phyloP scores from a whole-genome alignment of 2,113 vertebrate species.

The Lichenostomus cassidix region DNA sequence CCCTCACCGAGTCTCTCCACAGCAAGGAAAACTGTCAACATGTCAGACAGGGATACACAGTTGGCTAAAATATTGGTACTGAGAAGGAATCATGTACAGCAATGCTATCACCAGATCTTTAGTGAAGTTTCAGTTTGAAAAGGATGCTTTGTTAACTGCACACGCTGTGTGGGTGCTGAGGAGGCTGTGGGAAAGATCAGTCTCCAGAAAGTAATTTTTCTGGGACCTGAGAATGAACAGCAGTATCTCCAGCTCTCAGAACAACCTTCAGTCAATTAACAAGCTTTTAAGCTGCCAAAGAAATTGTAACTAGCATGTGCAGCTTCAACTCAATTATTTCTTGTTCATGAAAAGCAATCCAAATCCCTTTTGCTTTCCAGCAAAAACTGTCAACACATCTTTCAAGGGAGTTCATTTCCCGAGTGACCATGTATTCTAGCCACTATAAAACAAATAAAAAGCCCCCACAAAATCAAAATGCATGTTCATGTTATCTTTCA shows the following conservation, averaged over 20 bases:
- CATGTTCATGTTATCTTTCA: not conserved
- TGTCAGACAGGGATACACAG: not conserved
- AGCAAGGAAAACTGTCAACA: not conserved
- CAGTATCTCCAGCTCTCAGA: not conserved
- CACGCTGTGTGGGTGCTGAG: not conserved
- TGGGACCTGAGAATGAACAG: not conserved
- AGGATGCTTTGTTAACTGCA: not conserved
- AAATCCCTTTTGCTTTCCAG: not conserved
- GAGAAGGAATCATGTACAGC: not conserved
- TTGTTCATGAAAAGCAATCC: not conserved
- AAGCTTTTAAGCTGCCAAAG: not conserved
- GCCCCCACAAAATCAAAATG: not conserved
- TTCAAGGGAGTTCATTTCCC: not conserved
- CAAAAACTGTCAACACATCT: not conserved
- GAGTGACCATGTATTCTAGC: not conserved
- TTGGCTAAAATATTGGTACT: not conserved
- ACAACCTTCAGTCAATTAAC: not conserved
- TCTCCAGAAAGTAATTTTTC: not conserved
- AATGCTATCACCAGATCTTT: not conserved
- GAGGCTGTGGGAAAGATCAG: not conserved
- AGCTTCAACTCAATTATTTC: not conserved
- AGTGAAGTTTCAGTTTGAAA: not conserved
- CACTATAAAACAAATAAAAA: not conserved
- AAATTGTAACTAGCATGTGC: not conserved
- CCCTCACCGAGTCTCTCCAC: not conserved